Evolutionary conservation across 2,797 vertebrate species (phyloP).

Genomic region (Oryzias sinensis): DNA sequence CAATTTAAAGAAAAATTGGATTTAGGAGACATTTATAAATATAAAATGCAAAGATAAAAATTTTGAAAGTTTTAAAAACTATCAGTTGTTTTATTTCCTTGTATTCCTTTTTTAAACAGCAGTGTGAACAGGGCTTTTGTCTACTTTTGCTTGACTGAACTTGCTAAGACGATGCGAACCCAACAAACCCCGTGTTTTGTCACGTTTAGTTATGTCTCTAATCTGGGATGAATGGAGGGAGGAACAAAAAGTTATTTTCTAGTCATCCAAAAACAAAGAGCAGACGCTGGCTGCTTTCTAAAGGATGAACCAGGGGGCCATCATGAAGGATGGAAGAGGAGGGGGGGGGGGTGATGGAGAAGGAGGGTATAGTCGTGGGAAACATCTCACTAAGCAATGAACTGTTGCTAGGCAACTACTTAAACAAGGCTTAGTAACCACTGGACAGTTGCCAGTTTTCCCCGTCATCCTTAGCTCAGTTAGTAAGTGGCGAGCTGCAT

Average conservation of each 20-base stretch:
- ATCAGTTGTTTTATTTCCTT: background rate
- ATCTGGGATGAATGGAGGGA: conserved; percentile 33
- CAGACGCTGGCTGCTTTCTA: conserved; percentile 34
- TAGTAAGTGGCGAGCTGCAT: conserved; percentile 24
- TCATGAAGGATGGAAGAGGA: conserved; percentile 24
- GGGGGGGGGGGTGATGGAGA: conserved; percentile 1
- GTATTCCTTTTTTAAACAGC: background rate
- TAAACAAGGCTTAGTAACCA: conserved; percentile 61
- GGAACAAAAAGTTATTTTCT: conserved; percentile 48
- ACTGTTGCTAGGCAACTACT: conserved; percentile 67
- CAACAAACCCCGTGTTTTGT: conserved; percentile 29
- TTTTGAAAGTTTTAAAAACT: background rate
- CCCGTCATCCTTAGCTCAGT: conserved; percentile 35
- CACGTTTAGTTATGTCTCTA: conserved; percentile 42
- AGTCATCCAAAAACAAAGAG: conserved; percentile 38
- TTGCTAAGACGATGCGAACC: conserved; percentile 25
- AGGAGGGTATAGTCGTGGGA: conserved; percentile 63
- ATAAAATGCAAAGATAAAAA: too few relatives aligned
- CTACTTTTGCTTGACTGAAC: conserved; percentile 8
- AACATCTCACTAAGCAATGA: conserved; percentile 57
- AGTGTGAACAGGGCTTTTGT: conserved; percentile 11
- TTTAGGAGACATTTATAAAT: too few relatives aligned
- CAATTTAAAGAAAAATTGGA: too few relatives aligned
- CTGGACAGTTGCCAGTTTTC: conserved; percentile 46
- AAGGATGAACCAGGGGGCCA: conserved; percentile 36